Conservation (phyloP, 2,113 vertebrate species). For the Hypocryptadius cinnamomeus region DNA sequence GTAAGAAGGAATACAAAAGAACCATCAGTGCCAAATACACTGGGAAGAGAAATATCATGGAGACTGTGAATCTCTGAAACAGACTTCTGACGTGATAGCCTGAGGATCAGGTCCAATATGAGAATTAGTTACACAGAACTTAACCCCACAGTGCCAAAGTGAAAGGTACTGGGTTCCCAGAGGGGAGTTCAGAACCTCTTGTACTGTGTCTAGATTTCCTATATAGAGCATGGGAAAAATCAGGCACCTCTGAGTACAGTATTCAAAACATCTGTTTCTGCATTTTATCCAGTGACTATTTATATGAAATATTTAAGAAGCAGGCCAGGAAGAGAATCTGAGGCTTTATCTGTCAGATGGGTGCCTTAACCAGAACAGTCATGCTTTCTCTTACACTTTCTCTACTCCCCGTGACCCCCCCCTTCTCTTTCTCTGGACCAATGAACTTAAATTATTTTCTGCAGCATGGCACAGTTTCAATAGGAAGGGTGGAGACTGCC, state of each 20-base stretch:
- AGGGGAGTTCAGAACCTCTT: not conserved
- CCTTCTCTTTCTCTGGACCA: not conserved
- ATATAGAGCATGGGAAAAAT: not conserved
- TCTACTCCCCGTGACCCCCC: not conserved
- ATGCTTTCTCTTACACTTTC: not conserved
- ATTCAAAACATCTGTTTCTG: slow-evolving; percentile 32
- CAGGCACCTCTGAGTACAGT: not conserved
- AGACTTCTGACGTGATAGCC: not conserved
- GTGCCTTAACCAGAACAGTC: slow-evolving; percentile 27
- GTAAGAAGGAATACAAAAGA: not conserved
- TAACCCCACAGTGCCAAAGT: not conserved
- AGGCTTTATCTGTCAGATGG: not conserved
- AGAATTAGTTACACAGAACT: not conserved
- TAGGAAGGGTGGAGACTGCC: slow-evolving; percentile 57
- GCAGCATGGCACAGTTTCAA: slow-evolving; percentile 47
- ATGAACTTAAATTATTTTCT: slow-evolving; percentile 26
- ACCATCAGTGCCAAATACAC: not conserved
- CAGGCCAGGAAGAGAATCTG: slow-evolving; percentile 3
- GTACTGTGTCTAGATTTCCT: not conserved
- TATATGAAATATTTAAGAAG: slow-evolving; percentile 2
- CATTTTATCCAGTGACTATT: slow-evolving; percentile 19
- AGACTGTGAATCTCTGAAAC: not conserved
- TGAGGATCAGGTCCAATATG: not conserved
- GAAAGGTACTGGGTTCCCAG: not conserved
- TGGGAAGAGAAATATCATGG: not conserved